Evolutionary conservation across 2,888 invertebrate genomes (phyloP), one percentile per base, ranked within the genome.

Genomic region (Pardosa pseudoannulata): DNA sequence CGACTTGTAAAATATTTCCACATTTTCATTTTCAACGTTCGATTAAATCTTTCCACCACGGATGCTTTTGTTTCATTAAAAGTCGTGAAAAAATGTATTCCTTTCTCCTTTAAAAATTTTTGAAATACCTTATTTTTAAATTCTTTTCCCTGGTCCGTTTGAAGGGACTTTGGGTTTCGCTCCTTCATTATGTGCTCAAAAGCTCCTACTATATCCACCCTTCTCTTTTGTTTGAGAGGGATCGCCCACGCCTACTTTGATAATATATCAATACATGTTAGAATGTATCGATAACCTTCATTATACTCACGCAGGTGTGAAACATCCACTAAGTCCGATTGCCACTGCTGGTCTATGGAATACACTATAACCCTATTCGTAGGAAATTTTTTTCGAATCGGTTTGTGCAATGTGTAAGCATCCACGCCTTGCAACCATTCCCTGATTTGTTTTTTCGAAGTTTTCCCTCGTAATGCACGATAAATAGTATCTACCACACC

Each of bases 11-110:
- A 64, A 29, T 64, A 64, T 64, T 64, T 64, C 64, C 64, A 23
- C 27, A 28, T 62, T 62, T 62, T 89, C 41, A 89, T 88, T 87
- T 90, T 91, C 13, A 91, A 56, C 7, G 90, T 91, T 78, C 90
- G 71, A 86, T 90, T 90, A 13, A 90, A 90, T 7, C 91, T 73
- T 89, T 91, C 91, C 0, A 90, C 89, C 5, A 91, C 83, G 0
- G 89, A 87, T 0, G 90, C 90, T 88, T 91, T 91, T 3, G 89
- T 89, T 36, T 90, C 89, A 82, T 90, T 89, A 13, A 89, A 82
- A 0, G 90, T 89, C 1, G 88, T 89, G 39, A 90, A 89, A 88
- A 89, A 90, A 41, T 87, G 28, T 3, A 89, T 64, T 2, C 88
- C 79, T n/a, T 89, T 81, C 19, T 87, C 32, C n/a, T 87, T 86